Conservation (phyloP, 2,113 vertebrate species). For the Ictalurus punctatus region DNA sequence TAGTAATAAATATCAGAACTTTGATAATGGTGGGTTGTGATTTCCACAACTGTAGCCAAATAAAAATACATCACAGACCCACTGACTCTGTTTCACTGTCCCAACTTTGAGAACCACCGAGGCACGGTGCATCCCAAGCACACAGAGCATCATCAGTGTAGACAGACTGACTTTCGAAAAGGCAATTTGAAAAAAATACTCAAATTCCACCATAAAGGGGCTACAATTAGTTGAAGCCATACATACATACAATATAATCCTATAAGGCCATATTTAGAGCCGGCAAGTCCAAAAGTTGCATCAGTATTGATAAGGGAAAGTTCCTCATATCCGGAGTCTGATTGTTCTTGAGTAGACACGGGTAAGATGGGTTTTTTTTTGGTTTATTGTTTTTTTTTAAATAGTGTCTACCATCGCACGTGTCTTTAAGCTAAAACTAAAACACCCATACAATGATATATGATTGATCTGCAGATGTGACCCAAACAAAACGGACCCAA, state of each 20-base stretch:
- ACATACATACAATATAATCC: background rate
- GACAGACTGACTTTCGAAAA: background rate
- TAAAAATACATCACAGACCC: background rate
- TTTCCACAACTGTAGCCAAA: background rate
- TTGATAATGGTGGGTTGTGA: background rate
- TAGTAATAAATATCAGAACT: background rate
- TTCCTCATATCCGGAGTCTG: background rate
- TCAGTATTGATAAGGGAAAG: background rate
- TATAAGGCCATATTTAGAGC: background rate
- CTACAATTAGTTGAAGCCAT: background rate
- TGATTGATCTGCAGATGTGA: too few relatives aligned
- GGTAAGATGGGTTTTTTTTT: background rate
- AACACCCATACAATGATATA: background rate
- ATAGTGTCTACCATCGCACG: too few relatives aligned
- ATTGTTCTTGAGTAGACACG: background rate
- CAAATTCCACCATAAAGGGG: background rate
- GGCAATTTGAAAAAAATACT: background rate
- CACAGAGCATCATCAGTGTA: background rate
- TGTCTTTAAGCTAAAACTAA: background rate
- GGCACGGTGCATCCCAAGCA: background rate
- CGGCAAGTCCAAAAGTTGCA: background rate
- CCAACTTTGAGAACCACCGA: background rate
- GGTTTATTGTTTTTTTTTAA: background rate
- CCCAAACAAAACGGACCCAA: background rate
- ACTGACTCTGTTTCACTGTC: background rate